Evolutionary conservation across 2,797 vertebrate species (phyloP).

Genomic region (Sebastes oblongus): DNA sequence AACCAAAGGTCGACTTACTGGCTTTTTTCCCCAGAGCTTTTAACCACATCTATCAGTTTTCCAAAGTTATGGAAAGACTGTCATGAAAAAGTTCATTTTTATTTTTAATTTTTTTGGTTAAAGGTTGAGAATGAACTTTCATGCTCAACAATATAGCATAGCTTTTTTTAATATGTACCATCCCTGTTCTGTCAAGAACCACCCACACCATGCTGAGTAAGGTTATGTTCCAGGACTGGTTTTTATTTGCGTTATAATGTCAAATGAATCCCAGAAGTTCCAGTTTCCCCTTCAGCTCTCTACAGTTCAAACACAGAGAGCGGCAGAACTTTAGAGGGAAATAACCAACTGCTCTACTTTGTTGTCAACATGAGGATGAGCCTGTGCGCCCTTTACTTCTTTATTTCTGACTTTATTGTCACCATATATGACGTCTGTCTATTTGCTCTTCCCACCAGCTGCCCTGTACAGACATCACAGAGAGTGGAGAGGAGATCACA

Average conservation of each 20-base stretch:
- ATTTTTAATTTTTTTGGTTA: background rate
- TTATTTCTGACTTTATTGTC: background rate
- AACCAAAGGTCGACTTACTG: background rate
- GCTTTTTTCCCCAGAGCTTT: background rate
- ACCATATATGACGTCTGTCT: background rate
- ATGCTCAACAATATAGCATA: too few relatives aligned
- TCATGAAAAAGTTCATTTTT: background rate
- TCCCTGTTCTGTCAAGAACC: background rate
- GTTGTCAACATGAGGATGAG: background rate
- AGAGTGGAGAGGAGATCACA: slow-evolving; percentile 64
- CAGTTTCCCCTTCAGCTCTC: background rate
- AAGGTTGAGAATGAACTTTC: too few relatives aligned
- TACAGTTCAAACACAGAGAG: background rate
- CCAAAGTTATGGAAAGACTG: background rate
- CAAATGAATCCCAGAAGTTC: background rate
- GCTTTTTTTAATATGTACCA: background rate
- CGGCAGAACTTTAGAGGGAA: background rate
- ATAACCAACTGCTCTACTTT: background rate
- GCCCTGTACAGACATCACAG: slow-evolving; percentile 73
- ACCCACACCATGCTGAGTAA: background rate
- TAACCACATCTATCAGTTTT: background rate
- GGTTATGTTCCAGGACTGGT: background rate
- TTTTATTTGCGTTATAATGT: background rate
- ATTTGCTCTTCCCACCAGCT: slow-evolving; percentile 66
- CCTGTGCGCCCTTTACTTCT: background rate